phyloP scores from a whole-genome alignment of 2,113 vertebrate species.

The Microtus ochrogaster region DNA sequence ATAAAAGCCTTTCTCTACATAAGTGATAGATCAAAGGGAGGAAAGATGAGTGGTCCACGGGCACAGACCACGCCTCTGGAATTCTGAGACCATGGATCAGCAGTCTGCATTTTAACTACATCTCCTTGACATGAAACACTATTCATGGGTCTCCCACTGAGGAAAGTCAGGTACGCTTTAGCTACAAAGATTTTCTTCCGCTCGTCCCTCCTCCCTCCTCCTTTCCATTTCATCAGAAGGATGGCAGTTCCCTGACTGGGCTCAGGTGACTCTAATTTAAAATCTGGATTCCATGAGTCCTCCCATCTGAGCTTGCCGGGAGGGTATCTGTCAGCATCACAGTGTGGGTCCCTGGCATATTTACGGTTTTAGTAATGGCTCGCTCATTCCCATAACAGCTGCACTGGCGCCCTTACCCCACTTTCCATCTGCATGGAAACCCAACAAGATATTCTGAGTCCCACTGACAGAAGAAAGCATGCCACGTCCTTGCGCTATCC shows the following conservation, averaged over 20 bases:
- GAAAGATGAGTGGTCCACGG: constrained; percentile 83
- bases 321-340: constrained; percentile 61
- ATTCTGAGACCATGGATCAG: constrained; percentile 84
- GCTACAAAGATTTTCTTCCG: constrained; percentile 86
- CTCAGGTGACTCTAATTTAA: constrained; percentile 83
- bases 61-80: constrained; percentile 85
- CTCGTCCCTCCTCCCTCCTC: constrained; percentile 31
- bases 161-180: constrained; percentile 83
- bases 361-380: not conserved
- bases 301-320: not conserved
- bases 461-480: not conserved
- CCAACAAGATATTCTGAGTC: not conserved
- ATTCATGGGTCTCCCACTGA: constrained; percentile 82
- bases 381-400: constrained; percentile 47
- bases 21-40: constrained; percentile 88
- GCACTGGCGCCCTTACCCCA: not conserved
- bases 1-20: constrained; percentile 87
- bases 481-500: not conserved
- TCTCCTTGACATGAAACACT: constrained; percentile 87
- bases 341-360: constrained; percentile 40
- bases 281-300: constrained; percentile 74
- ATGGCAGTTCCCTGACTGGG: constrained; percentile 81
- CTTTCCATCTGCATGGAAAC: constrained; percentile 12
- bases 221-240: constrained; percentile 46
- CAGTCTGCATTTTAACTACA: constrained; percentile 88